These are phyloP conservation scores for Cryptoprocta ferox DNA, from an alignment of 2,797 vertebrate genomes.

Conservation along the genomic window DNA sequence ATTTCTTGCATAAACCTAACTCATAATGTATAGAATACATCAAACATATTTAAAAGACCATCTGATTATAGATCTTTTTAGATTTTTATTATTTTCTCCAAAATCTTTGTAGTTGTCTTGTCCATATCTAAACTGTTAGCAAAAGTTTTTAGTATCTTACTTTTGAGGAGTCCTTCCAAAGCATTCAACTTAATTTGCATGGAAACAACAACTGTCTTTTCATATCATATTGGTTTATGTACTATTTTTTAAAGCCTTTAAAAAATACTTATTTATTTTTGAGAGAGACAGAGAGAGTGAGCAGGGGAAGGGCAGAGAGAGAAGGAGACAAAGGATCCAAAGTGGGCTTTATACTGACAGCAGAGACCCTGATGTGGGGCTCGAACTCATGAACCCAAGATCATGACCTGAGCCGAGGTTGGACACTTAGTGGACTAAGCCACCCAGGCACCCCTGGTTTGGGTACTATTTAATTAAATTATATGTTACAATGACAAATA, in stretches of 20 bases:
- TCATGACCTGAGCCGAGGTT: too few relatives aligned
- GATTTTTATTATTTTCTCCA: background rate
- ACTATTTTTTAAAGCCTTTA: background rate
- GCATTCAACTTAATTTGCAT: background rate
- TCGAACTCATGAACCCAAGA: too few relatives aligned
- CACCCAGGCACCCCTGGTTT: background rate
- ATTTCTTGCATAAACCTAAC: slow-evolving; percentile 18
- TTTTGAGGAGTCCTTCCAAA: background rate
- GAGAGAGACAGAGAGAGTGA: too few relatives aligned
- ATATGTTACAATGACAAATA: background rate
- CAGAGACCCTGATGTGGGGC: too few relatives aligned
- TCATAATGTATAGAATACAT: background rate
- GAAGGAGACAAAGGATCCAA: too few relatives aligned
- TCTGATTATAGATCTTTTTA: background rate
- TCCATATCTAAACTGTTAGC: background rate
- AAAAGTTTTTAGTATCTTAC: background rate
- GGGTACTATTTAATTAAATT: slow-evolving; percentile 18
- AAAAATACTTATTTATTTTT: too few relatives aligned
- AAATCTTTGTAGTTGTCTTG: background rate
- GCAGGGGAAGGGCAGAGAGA: too few relatives aligned
- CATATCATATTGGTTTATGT: background rate
- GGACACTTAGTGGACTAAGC: too few relatives aligned
- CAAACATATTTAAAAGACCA: background rate
- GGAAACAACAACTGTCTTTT: background rate
- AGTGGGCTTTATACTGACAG: too few relatives aligned